Percentiles rank a stretch among this genome's conserved stretches.
Evolutionary conservation across 2,113 vertebrate genomes (phyloP).

Genomic region (Heterochromis multidens): DNA sequence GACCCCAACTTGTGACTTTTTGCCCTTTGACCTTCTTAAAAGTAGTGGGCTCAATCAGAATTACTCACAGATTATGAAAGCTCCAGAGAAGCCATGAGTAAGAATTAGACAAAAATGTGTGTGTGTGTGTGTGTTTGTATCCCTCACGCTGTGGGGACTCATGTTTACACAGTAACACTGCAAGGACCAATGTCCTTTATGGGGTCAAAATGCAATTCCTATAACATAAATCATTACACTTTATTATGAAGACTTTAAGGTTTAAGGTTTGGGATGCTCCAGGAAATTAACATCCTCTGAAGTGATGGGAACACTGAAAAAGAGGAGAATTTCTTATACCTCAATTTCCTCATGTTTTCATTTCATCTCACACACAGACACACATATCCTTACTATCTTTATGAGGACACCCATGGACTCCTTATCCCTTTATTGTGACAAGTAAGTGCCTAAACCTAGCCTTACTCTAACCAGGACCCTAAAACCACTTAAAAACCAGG

Average conservation of each 20-base stretch:
- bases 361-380: neutral
- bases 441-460: neutral
- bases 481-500: neutral
- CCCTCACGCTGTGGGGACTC: neutral
- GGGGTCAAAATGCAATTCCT: neutral
- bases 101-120: neutral
- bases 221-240: neutral
- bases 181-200: neutral
- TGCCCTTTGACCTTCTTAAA: slow-evolving; percentile 34
- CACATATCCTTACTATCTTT: neutral
- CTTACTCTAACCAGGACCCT: neutral
- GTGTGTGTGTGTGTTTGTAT: neutral
- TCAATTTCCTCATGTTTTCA: slow-evolving; percentile 15
- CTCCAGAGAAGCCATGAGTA: neutral
- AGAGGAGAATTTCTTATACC: neutral
- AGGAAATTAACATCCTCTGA: neutral
- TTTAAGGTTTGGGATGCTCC: neutral
- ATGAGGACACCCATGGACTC: neutral
- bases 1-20: slow-evolving; percentile 39
- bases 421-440: neutral
- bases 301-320: neutral
- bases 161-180: neutral
- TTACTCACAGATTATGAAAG: neutral
- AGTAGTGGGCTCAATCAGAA: slow-evolving; percentile 26
- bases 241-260: neutral